Percentiles rank a stretch among this genome's conserved stretches.
These are phyloP conservation scores for Syndactyla subalaris DNA, from an alignment of 2,797 vertebrate genomes.

Conservation along the genomic window DNA sequence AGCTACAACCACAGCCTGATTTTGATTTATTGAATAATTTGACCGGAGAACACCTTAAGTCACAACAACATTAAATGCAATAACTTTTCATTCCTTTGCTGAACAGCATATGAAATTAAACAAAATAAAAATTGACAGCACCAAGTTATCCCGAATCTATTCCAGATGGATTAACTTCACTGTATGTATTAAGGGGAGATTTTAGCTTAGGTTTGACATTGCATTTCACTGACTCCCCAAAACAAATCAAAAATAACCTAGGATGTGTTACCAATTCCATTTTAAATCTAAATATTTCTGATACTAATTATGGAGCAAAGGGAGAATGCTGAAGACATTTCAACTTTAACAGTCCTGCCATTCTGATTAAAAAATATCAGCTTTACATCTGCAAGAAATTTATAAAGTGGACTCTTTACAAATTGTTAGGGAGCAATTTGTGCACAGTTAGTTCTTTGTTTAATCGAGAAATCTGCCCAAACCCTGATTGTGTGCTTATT, in stretches of 20 bases:
- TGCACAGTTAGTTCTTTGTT: conserved; percentile 86
- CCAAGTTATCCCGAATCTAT: conserved; percentile 67
- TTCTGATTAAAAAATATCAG: conserved; percentile 80
- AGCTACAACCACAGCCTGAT: conserved; percentile 46
- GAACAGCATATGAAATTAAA: conserved; percentile 68
- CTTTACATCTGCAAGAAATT: conserved; percentile 87
- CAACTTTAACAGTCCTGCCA: conserved; percentile 61
- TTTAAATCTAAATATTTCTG: conserved; percentile 76
- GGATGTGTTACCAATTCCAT: conserved; percentile 69
- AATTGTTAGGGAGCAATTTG: conserved; percentile 84
- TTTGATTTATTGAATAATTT: conserved; percentile 77
- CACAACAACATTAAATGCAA: conserved; percentile 69
- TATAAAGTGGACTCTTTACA: conserved; percentile 83
- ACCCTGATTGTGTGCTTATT: conserved; percentile 84
- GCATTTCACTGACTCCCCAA: conserved; percentile 49
- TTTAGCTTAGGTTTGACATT: conserved; percentile 58
- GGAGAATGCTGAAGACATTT: conserved; percentile 67
- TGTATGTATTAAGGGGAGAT: background rate
- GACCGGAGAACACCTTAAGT: conserved; percentile 68
- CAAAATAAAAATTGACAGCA: conserved; percentile 77
- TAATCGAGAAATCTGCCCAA: conserved; percentile 84
- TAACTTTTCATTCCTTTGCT: conserved; percentile 74
- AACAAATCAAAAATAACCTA: conserved; percentile 52
- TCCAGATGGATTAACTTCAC: conserved; percentile 71
- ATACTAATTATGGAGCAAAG: conserved; percentile 71